These are phyloP conservation scores for Trichacis sp. DNA, from an alignment of 2,888 invertebrate species.

Conservation along the genomic window DNA sequence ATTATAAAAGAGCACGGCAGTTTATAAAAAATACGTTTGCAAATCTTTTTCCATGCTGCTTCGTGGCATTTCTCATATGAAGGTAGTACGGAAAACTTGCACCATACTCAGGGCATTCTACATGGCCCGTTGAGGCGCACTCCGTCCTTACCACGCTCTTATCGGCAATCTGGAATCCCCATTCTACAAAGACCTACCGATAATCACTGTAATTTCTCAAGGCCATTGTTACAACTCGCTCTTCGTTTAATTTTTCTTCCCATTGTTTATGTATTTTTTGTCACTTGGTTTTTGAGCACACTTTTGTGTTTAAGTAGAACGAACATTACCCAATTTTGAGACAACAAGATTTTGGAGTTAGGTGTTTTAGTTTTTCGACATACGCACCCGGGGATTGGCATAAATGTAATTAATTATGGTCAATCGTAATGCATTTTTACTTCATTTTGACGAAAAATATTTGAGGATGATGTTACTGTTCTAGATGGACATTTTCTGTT, in stretches of 20 bases:
- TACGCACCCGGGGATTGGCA: too few species aligned
- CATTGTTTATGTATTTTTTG: constrained; percentile 14
- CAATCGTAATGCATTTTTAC: too few species aligned
- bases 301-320: constrained; percentile 28
- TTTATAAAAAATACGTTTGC: too few species aligned
- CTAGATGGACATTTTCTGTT: too few species aligned
- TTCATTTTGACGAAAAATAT: too few species aligned
- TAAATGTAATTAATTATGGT: too few species aligned
- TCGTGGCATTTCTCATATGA: constrained; percentile 58
- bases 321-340: too few species aligned
- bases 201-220: constrained; percentile 63
- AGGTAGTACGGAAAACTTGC: constrained; percentile 76
- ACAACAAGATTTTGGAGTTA: too few species aligned
- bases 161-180: constrained; percentile 75
- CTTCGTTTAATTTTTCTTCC: constrained; percentile 23
- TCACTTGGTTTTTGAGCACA: constrained; percentile 16
- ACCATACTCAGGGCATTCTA: constrained; percentile 64
- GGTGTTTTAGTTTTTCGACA: too few species aligned
- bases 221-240: constrained; percentile 13
- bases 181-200: constrained; percentile 70
- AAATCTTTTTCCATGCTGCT: constrained; percentile 63
- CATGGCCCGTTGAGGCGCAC: constrained; percentile 72
- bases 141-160: constrained; percentile 74
- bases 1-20: too few species aligned
- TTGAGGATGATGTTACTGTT: too few species aligned